Evolutionary conservation across 1,140 invertebrate species (phyloP), one percentile per base, ranked within the genome.

Genomic region (Battus philenor): DNA sequence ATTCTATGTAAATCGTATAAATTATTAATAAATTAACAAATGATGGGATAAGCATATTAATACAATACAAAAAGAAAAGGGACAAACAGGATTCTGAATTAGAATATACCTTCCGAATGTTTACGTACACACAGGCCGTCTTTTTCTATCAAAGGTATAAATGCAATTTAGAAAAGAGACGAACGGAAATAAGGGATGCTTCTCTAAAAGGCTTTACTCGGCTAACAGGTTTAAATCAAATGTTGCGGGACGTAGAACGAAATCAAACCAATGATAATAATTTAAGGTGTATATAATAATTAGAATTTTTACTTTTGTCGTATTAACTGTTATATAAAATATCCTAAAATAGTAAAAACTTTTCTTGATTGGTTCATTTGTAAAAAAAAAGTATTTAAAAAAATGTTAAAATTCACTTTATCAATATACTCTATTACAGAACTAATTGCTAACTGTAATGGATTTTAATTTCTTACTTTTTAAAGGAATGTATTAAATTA

Each of bases 171-270:
- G 50, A 64, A 77, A 62, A 71, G 71, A 64, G 71, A 79, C 55
- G 39, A 59, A 62, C 54, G 68, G 51, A 66, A 68, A 64, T 55
- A 67, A 62, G 61, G 55, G 47, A 59, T 50, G 59, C 44, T 65
- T 66, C 70, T 72, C 66, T 75, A 55, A 66, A 72, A 78, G 70
- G 76, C 67, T 78, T 77, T 54, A 56, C 50, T 45, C 54, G 62
- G 63, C 47, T 72, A 79, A 80, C 79, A 71, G 69, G 73, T 73
- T 79, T 68, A 47, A 29, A 56, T 27, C 52, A 64, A 76, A 80
- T 68, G 75, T 73, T 81, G 44, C 79, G 79, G 79, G 76, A 83
- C 61, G 68, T 36, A 48, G 50, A 34, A 41, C n/a, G n/a, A n/a
- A n/a, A n/a, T n/a, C n/a, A n/a, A n/a, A n/a, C n/a, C n/a, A n/a